Evolutionary conservation across 2,113 vertebrate genomes (phyloP), one percentile per base, ranked within the genome.

Genomic region (Phyllopteryx taeniolatus): DNA sequence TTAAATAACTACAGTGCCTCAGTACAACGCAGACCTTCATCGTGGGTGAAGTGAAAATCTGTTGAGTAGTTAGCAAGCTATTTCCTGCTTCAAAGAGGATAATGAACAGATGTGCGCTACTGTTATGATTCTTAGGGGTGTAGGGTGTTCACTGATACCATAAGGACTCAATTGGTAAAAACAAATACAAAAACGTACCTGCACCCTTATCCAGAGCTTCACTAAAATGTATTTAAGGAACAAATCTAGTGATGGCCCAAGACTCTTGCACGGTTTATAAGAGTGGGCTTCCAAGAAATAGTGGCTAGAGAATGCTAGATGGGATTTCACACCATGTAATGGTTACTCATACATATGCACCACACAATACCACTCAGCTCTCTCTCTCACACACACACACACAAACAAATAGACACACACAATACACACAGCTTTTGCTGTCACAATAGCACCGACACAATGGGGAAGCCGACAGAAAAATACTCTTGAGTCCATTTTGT

Each of bases 381-480:
- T 79, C 86, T 81, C 77, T 79, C 81, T 85, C 76, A 85, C 62
- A 47, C 10, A 47, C 35, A 6, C 4, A 39, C 35, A 39, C 27
- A 35, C 43, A 49, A 49, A 17, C 13, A 74, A 77, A 51, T 60
- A 57, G 67, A 85, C 75, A 76, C 74, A 83, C 62, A 91, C 86
- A 90, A 91, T 88, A 87, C 85, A 85, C 82, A 84, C 74, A 80
- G 73, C 74, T 77, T 80, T 76, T 72, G 77, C 49, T 71, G 74
- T 64, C 65, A 92, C 88, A 93, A 93, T 86, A 75, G 87, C 72
- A 59, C 35, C 49, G 31, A 83, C 78, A 92, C 90, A 92, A 92
- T 85, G 74, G 49, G 86, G 91, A 93, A 92, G 86, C 86, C 73
- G 71, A 81, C 76, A 83, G 90, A 92, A 90, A 87, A 85, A 83